A percentile compares a stretch with the other conserved stretches of the same genome.
phyloP scores from a whole-genome alignment of 2,888 invertebrate species.

The Harpalus rubripes region DNA sequence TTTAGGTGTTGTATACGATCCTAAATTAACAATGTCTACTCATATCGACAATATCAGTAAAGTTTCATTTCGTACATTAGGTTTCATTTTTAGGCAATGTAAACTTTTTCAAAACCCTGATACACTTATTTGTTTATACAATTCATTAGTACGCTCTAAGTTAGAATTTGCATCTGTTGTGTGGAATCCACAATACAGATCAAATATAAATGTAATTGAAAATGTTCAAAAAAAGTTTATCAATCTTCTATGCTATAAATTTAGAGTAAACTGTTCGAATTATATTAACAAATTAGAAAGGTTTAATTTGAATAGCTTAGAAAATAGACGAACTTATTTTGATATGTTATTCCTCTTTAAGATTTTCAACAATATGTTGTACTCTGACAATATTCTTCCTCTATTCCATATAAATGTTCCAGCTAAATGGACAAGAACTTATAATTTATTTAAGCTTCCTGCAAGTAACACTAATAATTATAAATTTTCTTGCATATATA shows the following conservation, averaged over 20 bases:
- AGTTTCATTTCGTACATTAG: background rate
- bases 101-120: background rate
- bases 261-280: background rate
- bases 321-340: background rate
- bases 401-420: background rate
- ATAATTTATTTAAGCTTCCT: background rate
- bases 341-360: background rate
- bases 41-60: background rate
- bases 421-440: background rate
- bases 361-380: background rate
- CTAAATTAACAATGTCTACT: background rate
- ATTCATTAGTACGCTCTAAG: slow-evolving; percentile 3
- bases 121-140: background rate
- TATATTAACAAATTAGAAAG: background rate
- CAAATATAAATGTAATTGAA: background rate
- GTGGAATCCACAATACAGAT: slow-evolving; percentile 15
- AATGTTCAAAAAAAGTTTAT: background rate
- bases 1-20: background rate
- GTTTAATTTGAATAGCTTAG: background rate
- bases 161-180: slow-evolving; percentile 15
- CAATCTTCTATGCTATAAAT: background rate
- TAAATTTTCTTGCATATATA: background rate
- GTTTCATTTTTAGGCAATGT: background rate
- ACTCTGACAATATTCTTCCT: background rate
- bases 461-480: background rate